Base-by-base conservation (phyloP, 1,140 invertebrate species). In the Arctopsyche grandis region DNA sequence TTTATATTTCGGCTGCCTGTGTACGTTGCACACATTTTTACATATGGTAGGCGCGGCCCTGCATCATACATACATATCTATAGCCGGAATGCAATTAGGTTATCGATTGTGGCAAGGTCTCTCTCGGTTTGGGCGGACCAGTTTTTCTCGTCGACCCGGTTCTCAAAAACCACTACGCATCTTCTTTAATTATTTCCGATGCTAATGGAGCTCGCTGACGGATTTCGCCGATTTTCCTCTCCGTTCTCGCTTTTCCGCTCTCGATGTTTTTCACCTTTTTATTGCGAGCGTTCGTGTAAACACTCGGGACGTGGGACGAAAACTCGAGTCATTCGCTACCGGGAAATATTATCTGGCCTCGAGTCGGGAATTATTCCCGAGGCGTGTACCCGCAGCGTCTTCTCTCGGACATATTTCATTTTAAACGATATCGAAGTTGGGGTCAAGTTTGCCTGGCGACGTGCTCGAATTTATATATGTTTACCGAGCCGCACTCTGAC, bases 81-180 rank as follows among this genome's bases (percentile, higher is more conserved):
- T 38, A 38, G 29, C 1, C 29, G 7, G 29, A 38, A 38, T 38
- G 29, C 29, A 46, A 44, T 71, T 71, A 7, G 71, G 48, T 74
- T 74, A 74, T 74, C 44, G 48, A 71, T 71, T 29, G 9, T 14
- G 16, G 46, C 24, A 19, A 5, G 19, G 16, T 19, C 43, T 29
- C n/a, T 21, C 48, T 5, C 56, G 29, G 52, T 44, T 63, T 76
- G 38, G 74, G 74, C 74, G 74, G 74, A 63, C 74, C 52, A 76
- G 74, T 76, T 76, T 21, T 63, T 60, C 73, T 58, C 70, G 12
- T 69, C 74, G 74, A 63, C 74, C 74, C 52, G 43, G 56, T 76
- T 46, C 74, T 24, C 44, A 60, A 63, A 76, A 76, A 44, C 21
- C 10, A 66, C 21, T 26, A 76, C 56, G 56, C 56, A 46, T 52